Base-by-base conservation (phyloP, 1,140 invertebrate species). In the Macrotrachela quadricornifera region DNA sequence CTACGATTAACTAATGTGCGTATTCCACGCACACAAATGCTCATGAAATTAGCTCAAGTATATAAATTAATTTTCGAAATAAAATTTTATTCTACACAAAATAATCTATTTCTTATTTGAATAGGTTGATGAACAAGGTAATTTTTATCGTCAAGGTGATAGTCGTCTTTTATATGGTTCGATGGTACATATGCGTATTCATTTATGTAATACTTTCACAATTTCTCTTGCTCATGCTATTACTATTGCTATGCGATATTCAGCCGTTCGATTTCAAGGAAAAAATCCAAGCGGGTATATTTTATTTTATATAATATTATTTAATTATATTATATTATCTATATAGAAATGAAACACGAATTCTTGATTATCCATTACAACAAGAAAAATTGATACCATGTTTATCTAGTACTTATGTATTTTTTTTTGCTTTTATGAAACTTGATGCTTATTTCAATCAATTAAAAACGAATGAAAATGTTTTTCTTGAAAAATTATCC, bases 21-120 rank as follows among this genome's bases (percentile, higher is more conserved):
- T 59, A 85, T 94, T 68, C 87, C 87, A 0, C 69, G 84, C 39
- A 76, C 78, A 18, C 73, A 86, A 56, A 85, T 94, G 84, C 65
- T 92, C 1, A 92, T 91, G 86, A 87, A 84, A 73, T 84, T 91
- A 71, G 78, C 80, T n/a, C n/a, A 90, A 74, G 83, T 73, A 51
- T n/a, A n/a, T n/a, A n/a, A n/a, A n/a, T n/a, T n/a, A n/a, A n/a
- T n/a, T n/a, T n/a, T n/a, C n/a, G n/a, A n/a, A n/a, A n/a, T n/a
- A n/a, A n/a, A n/a, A n/a, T n/a, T n/a, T n/a, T n/a, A n/a, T n/a
- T n/a, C n/a, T n/a, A n/a, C n/a, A n/a, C n/a, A n/a, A n/a, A n/a
- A n/a, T n/a, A n/a, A n/a, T n/a, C n/a, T n/a, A n/a, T n/a, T n/a
- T n/a, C n/a, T n/a, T n/a, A n/a, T n/a, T n/a, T n/a, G n/a, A n/a